Percentiles rank a stretch among this genome's conserved stretches.
phyloP scores from a whole-genome alignment of 2,797 vertebrate species.

The Thaleichthys pacificus region DNA sequence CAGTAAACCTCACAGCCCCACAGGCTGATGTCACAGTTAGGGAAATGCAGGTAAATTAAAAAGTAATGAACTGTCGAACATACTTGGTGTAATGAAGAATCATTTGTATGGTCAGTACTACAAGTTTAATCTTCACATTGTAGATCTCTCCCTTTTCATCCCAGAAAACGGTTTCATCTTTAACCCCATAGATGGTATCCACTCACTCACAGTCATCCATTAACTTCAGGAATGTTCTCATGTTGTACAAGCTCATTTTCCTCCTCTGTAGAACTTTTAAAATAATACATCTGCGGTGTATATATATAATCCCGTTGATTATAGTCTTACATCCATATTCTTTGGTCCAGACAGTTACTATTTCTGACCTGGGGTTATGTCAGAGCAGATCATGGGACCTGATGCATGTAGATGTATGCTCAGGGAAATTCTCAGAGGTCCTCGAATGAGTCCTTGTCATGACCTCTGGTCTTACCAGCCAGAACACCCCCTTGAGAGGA shows the following conservation, averaged over 20 bases:
- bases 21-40: neutral
- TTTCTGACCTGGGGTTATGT: constrained; percentile 31
- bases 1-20: neutral
- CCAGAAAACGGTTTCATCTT: constrained; percentile 42
- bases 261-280: constrained; percentile 54
- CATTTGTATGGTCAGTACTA: constrained; percentile 44
- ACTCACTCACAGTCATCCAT: constrained; percentile 46
- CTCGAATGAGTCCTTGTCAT: constrained; percentile 26
- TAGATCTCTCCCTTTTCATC: constrained; percentile 26
- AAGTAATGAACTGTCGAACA: constrained; percentile 1
- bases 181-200: constrained; percentile 37
- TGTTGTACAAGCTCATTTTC: constrained; percentile 47
- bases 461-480: constrained; percentile 3
- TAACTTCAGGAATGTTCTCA: constrained; percentile 52
- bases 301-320: constrained; percentile 39
- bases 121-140: constrained; percentile 35
- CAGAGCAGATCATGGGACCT: constrained; percentile 1
- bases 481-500: too few species aligned
- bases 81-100: constrained; percentile 45
- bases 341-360: constrained; percentile 50
- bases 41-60: neutral
- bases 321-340: constrained; percentile 47
- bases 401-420: constrained; percentile 31
- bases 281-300: constrained; percentile 54
- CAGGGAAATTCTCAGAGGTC: constrained; percentile 16